phyloP scores from a whole-genome alignment of 2,888 invertebrate genomes.

The Tetheella fluctuosa region DNA sequence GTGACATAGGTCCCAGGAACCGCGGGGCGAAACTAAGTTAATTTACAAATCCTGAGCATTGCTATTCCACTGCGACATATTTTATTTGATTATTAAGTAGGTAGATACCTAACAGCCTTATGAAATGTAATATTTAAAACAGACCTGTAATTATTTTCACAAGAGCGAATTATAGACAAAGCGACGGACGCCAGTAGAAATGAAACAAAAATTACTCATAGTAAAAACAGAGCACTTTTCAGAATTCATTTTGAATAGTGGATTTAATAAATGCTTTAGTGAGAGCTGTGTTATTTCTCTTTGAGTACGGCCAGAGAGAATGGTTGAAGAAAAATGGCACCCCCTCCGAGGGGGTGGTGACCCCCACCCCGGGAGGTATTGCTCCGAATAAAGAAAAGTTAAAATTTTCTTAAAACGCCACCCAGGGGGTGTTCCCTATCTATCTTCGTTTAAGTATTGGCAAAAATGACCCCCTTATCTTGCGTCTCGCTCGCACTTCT shows the following conservation, averaged over 20 bases:
- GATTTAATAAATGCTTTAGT: conserved; percentile 81
- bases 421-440: conserved; percentile 66
- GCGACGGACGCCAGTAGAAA: conserved; percentile 33
- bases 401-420: conserved; percentile 81
- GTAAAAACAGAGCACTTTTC: conserved; percentile 63
- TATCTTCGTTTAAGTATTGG: conserved; percentile 83
- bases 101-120: not conserved
- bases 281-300: conserved; percentile 74
- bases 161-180: conserved; percentile 1
- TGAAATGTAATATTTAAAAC: not conserved
- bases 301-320: conserved; percentile 80
- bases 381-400: conserved; percentile 82
- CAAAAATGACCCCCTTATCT: conserved; percentile 74
- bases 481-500: conserved; percentile 59
- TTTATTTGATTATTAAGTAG: no score
- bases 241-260: conserved; percentile 72
- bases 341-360: conserved; percentile 35
- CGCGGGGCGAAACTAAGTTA: no score
- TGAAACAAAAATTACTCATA: conserved; percentile 29
- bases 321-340: conserved; percentile 74
- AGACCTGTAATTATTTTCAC: conserved; percentile 5
- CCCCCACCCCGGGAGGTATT: conserved; percentile 46
- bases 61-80: no score
- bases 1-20: no score
- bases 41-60: no score